Percentiles rank a stretch among this genome's conserved stretches.
Conservation (phyloP, 2,797 vertebrate genomes). For the Gymnoscopelus braueri region DNA sequence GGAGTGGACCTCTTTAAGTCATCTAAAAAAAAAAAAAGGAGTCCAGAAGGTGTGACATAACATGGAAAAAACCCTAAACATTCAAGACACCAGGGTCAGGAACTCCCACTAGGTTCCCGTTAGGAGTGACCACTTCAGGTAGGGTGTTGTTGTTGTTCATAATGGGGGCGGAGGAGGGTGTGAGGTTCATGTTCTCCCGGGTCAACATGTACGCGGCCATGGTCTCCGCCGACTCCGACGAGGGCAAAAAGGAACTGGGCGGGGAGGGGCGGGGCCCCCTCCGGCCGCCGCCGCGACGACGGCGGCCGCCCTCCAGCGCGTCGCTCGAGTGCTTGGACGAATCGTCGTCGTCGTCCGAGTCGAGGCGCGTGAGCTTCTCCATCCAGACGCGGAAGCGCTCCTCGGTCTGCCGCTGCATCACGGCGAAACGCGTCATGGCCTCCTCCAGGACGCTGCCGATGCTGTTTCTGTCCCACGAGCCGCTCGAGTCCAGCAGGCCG, state of each 20-base stretch:
- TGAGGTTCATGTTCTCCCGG: conserved; percentile 78
- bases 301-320: conserved; percentile 81
- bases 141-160: conserved; percentile 85
- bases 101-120: conserved; percentile 82
- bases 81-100: conserved; percentile 84
- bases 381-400: conserved; percentile 93
- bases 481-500: conserved; percentile 88
- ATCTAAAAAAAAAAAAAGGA: conserved; percentile 2
- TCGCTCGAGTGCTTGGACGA: conserved; percentile 84
- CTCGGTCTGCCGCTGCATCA: conserved; percentile 96
- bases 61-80: conserved; percentile 69
- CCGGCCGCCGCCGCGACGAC: conserved; percentile 80
- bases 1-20: neutral
- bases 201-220: conserved; percentile 83
- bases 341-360: conserved; percentile 86
- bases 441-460: conserved; percentile 94
- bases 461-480: conserved; percentile 91
- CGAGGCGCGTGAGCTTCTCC: conserved; percentile 90
- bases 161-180: conserved; percentile 66
- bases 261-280: conserved; percentile 72
- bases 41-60: conserved; percentile 43
- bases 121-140: conserved; percentile 82
- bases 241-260: conserved; percentile 84
- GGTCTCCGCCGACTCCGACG: conserved; percentile 85
- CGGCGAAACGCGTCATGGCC: conserved; percentile 92